Evolutionary conservation across 2,113 vertebrate genomes (phyloP), one percentile per base, ranked within the genome.

Genomic region (Poeciliopsis retropinna): DNA sequence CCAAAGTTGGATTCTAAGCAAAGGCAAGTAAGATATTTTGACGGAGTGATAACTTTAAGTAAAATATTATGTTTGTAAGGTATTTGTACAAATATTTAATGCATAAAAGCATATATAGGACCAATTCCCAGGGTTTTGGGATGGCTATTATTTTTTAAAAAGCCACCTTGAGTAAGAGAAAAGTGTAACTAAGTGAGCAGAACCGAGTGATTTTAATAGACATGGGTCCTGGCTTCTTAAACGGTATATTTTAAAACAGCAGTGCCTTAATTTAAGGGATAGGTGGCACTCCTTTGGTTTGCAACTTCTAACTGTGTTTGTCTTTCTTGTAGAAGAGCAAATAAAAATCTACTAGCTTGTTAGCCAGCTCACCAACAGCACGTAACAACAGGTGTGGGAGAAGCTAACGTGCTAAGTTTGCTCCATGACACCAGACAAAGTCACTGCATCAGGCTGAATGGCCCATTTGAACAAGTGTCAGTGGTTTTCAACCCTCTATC

Each of bases 301-400:
- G 3, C 14, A 19, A 14, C 44, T 47, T 47, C 44, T 47, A 13
- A 17, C 44, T 47, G 44, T 47, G 4, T 47, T 47, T 17, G 44
- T 19, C 44, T 47, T 47, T 47, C 44, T 47, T 47, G 17, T 47
- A 47, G 44, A 19, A 19, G 44, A 47, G 44, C 1, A 5, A 19
- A 47, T 19, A 47, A 34, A 34, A 37, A 5, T 15, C 41, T 17
- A 44, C 15, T 44, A 17, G 51, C 72, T 72, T 75, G 76, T 81
- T 51, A 79, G 41, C 62, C 5, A 47, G 14, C 41, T 44, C 41
- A 44, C 13, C 15, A 44, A 15, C 44, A 47, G 17, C 19, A 17
- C 5, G 0, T 6, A 47, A 32, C 47, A 76, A 85, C 86, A 57
- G 8, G 51, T n/a, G 51, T 7, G 51, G 51, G 22, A 25, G 22